These are phyloP conservation scores for Trachelus iudaicus DNA, from an alignment of 2,888 invertebrate genomes.

Conservation along the genomic window DNA sequence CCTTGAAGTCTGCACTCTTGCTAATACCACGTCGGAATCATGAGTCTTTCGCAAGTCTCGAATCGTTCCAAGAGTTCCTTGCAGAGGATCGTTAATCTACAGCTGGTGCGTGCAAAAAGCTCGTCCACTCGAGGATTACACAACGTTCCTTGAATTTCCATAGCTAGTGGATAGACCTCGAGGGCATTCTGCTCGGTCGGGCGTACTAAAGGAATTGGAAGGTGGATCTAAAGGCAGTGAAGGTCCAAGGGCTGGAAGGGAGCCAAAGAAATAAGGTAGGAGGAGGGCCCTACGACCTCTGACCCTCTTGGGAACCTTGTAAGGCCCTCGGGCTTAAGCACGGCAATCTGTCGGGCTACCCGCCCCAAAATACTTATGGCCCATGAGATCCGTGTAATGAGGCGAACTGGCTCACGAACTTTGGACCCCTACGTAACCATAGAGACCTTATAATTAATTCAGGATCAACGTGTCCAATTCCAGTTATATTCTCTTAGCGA, in stretches of 20 bases:
- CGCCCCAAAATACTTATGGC: not conserved
- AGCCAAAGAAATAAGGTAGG: conserved; percentile 36
- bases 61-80: not conserved
- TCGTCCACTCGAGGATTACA: not conserved
- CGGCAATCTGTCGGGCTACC: conserved; percentile 1
- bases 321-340: conserved; percentile 44
- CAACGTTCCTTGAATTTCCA: conserved; percentile 1
- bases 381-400: not conserved
- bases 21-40: not conserved
- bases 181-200: not conserved
- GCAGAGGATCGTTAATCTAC: not conserved
- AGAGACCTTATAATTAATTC: not conserved
- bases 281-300: conserved; percentile 51
- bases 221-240: not conserved
- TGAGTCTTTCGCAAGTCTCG: not conserved
- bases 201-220: not conserved
- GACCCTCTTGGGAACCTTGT: conserved; percentile 54
- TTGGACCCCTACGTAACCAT: not conserved
- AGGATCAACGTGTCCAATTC: not conserved
- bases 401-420: not conserved
- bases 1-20: not conserved
- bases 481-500: not conserved
- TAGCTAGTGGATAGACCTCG: not conserved
- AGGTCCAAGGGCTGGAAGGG: not conserved
- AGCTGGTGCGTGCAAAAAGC: not conserved